These are phyloP conservation scores for Chaetodon trifasciatus DNA, from an alignment of 2,797 vertebrate species.

Conservation along the genomic window DNA sequence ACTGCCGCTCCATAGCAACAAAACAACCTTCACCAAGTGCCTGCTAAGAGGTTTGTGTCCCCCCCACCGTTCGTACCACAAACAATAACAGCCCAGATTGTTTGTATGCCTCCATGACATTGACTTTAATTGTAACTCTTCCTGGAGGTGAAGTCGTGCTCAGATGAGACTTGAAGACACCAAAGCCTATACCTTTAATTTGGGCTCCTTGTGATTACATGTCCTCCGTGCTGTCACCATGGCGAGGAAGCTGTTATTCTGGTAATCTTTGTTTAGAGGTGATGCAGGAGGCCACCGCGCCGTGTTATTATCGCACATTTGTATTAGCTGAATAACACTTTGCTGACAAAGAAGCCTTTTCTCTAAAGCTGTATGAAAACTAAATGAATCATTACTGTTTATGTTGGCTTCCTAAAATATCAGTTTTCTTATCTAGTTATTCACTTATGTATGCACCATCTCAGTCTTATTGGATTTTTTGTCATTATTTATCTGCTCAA, in stretches of 20 bases:
- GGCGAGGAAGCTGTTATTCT: conserved; percentile 18
- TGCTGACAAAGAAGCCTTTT: neutral
- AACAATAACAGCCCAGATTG: conserved; percentile 73
- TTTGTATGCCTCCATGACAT: conserved; percentile 62
- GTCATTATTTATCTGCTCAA: conserved; percentile 8
- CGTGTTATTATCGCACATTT: conserved; percentile 22
- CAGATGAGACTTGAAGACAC: conserved; percentile 44
- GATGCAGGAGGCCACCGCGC: neutral
- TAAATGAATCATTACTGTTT: conserved; percentile 5
- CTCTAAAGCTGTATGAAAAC: neutral
- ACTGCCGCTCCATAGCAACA: conserved; percentile 74
- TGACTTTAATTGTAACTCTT: conserved; percentile 71
- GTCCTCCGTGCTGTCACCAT: conserved; percentile 27
- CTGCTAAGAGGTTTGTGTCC: conserved; percentile 66
- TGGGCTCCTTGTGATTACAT: conserved; percentile 46
- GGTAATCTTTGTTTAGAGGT: conserved; percentile 23
- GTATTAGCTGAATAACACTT: conserved; percentile 6
- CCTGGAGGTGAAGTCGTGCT: conserved; percentile 44
- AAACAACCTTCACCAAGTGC: conserved; percentile 71
- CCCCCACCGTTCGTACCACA: conserved; percentile 64
- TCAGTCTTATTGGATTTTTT: neutral
- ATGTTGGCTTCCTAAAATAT: neutral
- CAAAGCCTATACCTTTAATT: conserved; percentile 55
- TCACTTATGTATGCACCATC: neutral
- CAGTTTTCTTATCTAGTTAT: neutral